Evolutionary conservation across 92 coral and sea anemone species (phyloP), one percentile per base, ranked within the genome.

Genomic region (Porites rus): DNA sequence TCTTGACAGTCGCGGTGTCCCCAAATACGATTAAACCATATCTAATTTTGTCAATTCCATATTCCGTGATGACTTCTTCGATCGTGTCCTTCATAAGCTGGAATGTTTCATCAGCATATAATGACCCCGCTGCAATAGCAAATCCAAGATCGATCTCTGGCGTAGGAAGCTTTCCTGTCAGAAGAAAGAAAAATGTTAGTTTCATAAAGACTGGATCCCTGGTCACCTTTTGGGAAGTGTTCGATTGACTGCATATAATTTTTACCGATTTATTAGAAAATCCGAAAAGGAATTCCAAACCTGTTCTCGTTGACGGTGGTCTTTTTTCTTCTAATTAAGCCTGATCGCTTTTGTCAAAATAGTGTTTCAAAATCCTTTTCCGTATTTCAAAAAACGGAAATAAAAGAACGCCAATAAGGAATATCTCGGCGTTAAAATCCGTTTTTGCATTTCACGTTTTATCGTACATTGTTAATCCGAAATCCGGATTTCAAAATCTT

Each of bases 141-240:
- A 94, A 94, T 6, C 82, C 91, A 10, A 94, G 86, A 79, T 94
- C 98, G 24, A 94, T 65, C 76, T 92, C 90, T 16, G 94, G 94
- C 11, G 79, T 53, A 16, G 87, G 87, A 50, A 25, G 73, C 6
- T 74, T 21, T 16, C 87, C 87, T 83, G 60, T 46, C 19, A 14
- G 46, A 50, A 72, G 52, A 24, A 6, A 3, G 25, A 14, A 50
- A 22, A 72, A 72, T 12, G 16, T 43, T 13, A 18, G 1, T n/a
- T 2, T n/a, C 3, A 62, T 62, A 62, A 62, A 18, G 21, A n/a
- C n/a, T 62, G 6, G 10, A 62, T 3, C 18, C 66, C 66, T 7
- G 66, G n/a, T 4, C 14, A 56, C 12, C 7, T 10, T 54, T 11
- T 10, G 14, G 3, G 61, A 56, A 10, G 13, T 56, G 61, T 56